Evolutionary conservation across 2,888 invertebrate species (phyloP).

Genomic region (Eueremaeus valkanovi): DNA sequence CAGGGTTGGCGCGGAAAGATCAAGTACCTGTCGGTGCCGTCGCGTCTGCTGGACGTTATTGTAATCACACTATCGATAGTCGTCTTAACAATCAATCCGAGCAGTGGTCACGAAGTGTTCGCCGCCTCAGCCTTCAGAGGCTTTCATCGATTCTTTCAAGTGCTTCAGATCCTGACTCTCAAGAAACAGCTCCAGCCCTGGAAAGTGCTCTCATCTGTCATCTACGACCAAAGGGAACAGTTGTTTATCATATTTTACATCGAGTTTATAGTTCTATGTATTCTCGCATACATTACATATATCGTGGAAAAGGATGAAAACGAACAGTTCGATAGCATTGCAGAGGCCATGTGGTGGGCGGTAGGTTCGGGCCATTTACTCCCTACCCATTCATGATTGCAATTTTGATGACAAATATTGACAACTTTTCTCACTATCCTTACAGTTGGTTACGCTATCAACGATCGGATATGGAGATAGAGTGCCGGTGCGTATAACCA

Average conservation of each 20-base stretch:
- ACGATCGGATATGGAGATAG: conserved; percentile 40
- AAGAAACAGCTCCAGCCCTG: conserved; percentile 39
- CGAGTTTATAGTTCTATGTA: conserved; percentile 31
- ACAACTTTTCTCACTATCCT: neutral
- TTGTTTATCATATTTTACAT: conserved; percentile 38
- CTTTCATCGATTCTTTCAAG: conserved; percentile 38
- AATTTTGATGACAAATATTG: neutral
- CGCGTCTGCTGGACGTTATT: conserved; percentile 30
- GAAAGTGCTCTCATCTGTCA: conserved; percentile 34
- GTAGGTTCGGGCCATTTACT: neutral
- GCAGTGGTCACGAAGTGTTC: conserved; percentile 39
- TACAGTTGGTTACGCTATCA: conserved; percentile 37
- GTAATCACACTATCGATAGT: conserved; percentile 24
- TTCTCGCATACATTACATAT: conserved; percentile 35
- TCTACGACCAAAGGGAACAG: conserved; percentile 41
- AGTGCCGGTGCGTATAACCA: conserved; percentile 36
- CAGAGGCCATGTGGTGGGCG: conserved; percentile 40
- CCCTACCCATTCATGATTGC: neutral
- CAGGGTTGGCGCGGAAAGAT: conserved; percentile 35
- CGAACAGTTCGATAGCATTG: conserved; percentile 37
- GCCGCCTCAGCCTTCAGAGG: conserved; percentile 38
- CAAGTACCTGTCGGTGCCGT: conserved; percentile 19
- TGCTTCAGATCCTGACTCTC: conserved; percentile 29
- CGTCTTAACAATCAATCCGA: conserved; percentile 5
- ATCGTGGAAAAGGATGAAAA: conserved; percentile 38